A percentile compares a stretch with the other conserved stretches of the same genome.
These are phyloP conservation scores for Nesometra sesokonis DNA, from an alignment of 35 echinoderm and acorn worm genomes.

Conservation along the genomic window DNA sequence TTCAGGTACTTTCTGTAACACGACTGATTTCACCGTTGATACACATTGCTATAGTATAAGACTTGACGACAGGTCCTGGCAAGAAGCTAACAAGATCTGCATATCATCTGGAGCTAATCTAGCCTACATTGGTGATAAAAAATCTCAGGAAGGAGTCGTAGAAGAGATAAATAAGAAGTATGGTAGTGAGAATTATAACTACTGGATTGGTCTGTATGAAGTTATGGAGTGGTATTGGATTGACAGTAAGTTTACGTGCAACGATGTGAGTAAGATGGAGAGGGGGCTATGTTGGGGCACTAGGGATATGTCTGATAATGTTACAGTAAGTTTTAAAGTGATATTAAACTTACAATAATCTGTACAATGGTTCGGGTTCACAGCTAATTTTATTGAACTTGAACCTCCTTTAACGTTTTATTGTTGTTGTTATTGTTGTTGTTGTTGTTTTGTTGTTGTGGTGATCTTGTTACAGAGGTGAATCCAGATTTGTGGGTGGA, in stretches of 20 bases:
- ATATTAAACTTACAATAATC: no score
- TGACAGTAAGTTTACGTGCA: background rate
- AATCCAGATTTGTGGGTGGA: no score
- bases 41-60: background rate
- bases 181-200: background rate
- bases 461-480: no score
- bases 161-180: background rate
- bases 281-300: no score
- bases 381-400: no score
- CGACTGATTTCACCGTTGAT: background rate
- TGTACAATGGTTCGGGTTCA: no score
- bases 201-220: background rate
- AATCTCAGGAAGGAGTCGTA: background rate
- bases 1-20: background rate
- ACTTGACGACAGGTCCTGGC: background rate
- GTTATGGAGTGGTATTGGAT: background rate
- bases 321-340: no score
- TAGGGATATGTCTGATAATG: no score
- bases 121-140: background rate
- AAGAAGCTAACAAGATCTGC: background rate
- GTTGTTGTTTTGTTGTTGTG: no score
- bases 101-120: background rate
- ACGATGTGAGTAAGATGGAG: no score
- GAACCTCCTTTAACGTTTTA: no score
- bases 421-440: no score